These are phyloP conservation scores for Probaryconus sp. DNA, from an alignment of 1,140 invertebrate genomes.

Conservation along the genomic window DNA sequence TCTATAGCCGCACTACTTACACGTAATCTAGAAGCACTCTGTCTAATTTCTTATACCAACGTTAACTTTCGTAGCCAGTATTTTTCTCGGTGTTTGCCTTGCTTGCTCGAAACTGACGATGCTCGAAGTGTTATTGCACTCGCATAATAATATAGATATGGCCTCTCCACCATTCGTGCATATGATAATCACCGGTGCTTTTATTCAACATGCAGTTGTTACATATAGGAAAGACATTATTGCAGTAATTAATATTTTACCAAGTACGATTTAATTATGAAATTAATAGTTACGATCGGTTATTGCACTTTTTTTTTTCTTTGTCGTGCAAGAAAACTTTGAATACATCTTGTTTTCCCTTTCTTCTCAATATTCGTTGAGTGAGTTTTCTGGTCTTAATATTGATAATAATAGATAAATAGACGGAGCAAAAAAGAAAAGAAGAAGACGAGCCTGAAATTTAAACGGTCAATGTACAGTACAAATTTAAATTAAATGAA, in stretches of 20 bases:
- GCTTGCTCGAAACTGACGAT: constrained; percentile 32
- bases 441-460: no score
- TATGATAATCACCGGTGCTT: constrained; percentile 8
- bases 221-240: constrained; percentile 9
- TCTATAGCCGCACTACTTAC: constrained; percentile 52
- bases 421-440: no score
- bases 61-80: constrained; percentile 32
- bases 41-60: constrained; percentile 51
- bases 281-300: not conserved
- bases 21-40: constrained; percentile 48
- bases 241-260: constrained; percentile 9
- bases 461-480: no score
- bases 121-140: constrained; percentile 32
- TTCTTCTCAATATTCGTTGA: no score
- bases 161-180: constrained; percentile 9
- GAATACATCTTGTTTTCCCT: no score
- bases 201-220: constrained; percentile 9
- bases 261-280: constrained; percentile 14
- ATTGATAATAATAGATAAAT: no score
- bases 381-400: no score
- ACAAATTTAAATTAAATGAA: no score
- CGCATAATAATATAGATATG: constrained; percentile 21
- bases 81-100: constrained; percentile 21
- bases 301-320: no score
- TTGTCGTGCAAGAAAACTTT: constrained; percentile 1